phyloP scores from a whole-genome alignment of 2,888 invertebrate species.

The Sphecodes monilicornis region DNA sequence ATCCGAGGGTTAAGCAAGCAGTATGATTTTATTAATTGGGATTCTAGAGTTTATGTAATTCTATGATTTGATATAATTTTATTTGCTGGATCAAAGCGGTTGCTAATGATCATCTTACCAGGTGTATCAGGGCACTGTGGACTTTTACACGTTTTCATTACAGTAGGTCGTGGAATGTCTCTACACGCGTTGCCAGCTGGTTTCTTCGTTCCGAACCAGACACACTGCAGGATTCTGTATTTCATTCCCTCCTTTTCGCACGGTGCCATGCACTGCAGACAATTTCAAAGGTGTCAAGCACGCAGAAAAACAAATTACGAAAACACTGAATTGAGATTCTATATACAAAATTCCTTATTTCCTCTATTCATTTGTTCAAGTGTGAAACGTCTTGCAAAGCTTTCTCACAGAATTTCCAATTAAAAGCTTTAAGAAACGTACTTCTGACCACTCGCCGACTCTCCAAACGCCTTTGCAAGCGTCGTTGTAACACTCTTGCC shows the following conservation, averaged over 20 bases:
- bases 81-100: background rate
- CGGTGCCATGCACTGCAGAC: slow-evolving; percentile 91
- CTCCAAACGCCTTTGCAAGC: slow-evolving; percentile 96
- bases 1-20: no score
- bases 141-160: slow-evolving; percentile 91
- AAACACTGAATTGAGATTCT: background rate
- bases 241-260: slow-evolving; percentile 94
- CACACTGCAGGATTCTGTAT: slow-evolving; percentile 95
- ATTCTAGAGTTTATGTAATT: no score
- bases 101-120: slow-evolving; percentile 69
- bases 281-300: background rate
- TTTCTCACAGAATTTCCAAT: background rate
- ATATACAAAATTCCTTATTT: background rate
- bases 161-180: slow-evolving; percentile 90
- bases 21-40: no score
- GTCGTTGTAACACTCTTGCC: slow-evolving; percentile 92
- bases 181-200: slow-evolving; percentile 95
- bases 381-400: background rate
- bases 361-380: background rate
- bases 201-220: slow-evolving; percentile 94
- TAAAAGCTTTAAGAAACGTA: slow-evolving; percentile 81
- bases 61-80: no score
- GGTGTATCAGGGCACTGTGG: slow-evolving; percentile 87
- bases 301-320: background rate
- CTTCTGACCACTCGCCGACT: slow-evolving; percentile 97